phyloP scores from a whole-genome alignment of 2,797 vertebrate genomes.

The Labroides dimidiatus region DNA sequence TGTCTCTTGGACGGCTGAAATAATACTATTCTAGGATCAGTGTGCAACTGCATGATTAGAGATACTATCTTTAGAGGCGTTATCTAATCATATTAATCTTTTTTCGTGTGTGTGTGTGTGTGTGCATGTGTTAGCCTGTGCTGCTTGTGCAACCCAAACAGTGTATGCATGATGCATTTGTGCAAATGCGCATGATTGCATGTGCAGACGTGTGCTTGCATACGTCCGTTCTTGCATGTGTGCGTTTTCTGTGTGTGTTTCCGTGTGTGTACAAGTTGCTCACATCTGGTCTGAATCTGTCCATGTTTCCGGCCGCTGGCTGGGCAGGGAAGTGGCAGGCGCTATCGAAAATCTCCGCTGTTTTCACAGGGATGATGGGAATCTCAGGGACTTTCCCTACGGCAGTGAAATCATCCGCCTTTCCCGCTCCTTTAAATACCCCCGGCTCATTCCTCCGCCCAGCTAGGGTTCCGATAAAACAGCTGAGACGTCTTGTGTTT shows the following conservation, averaged over 20 bases:
- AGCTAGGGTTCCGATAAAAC: slow-evolving; percentile 79
- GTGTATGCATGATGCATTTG: slow-evolving; percentile 20
- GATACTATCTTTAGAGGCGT: slow-evolving; percentile 71
- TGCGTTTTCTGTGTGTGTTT: slow-evolving; percentile 27
- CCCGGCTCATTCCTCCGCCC: slow-evolving; percentile 75
- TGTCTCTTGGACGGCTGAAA: slow-evolving; percentile 69
- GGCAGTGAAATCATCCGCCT: slow-evolving; percentile 84
- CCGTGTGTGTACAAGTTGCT: slow-evolving; percentile 42
- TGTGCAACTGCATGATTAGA: slow-evolving; percentile 59
- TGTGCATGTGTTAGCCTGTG: neutral
- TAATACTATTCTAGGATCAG: slow-evolving; percentile 72
- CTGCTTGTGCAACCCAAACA: neutral
- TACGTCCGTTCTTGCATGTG: slow-evolving; percentile 34
- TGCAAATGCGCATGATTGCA: slow-evolving; percentile 33
- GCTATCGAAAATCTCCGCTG: slow-evolving; percentile 84
- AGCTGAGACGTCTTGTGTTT: slow-evolving; percentile 81
- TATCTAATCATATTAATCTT: slow-evolving; percentile 60
- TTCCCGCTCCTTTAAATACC: slow-evolving; percentile 84
- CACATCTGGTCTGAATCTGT: slow-evolving; percentile 87
- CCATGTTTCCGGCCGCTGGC: slow-evolving; percentile 81
- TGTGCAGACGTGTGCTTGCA: slow-evolving; percentile 33
- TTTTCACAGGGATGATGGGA: slow-evolving; percentile 85
- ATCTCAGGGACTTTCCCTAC: slow-evolving; percentile 85
- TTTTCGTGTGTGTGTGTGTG: slow-evolving; percentile 3
- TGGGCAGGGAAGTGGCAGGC: slow-evolving; percentile 84